Percentiles rank a stretch among this genome's conserved stretches.
Evolutionary conservation across 2,888 invertebrate genomes (phyloP).

Genomic region (Eucriotettix oculatus): DNA sequence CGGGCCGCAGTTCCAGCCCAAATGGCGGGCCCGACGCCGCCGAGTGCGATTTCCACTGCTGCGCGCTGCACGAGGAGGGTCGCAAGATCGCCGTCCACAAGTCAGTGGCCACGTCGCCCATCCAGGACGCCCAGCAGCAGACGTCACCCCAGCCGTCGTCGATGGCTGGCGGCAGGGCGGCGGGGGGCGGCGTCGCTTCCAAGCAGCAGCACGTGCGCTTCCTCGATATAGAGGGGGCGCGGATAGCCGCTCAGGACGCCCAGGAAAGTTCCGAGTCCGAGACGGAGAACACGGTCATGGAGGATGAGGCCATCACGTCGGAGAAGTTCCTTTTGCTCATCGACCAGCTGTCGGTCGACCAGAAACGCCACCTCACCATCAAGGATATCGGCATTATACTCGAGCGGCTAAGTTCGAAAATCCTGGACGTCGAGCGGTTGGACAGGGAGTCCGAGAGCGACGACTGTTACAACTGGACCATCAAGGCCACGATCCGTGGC

Average conservation of each 20-base stretch:
- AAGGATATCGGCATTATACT: conserved; percentile 91
- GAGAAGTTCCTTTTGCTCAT: conserved; percentile 85
- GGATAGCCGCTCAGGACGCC: conserved; percentile 20
- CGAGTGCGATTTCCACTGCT: conserved; percentile 92
- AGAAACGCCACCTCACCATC: conserved; percentile 80
- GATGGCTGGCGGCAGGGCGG: conserved; percentile 18
- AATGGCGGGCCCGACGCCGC: conserved; percentile 34
- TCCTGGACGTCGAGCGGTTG: conserved; percentile 80
- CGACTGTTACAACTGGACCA: conserved; percentile 93
- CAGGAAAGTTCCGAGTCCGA: conserved; percentile 68
- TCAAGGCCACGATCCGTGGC: conserved; percentile 85
- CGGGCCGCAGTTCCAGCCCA: conserved; percentile 40
- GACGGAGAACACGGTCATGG: conserved; percentile 83
- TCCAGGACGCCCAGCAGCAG: conserved; percentile 55
- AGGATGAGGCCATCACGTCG: conserved; percentile 76
- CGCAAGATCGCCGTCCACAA: conserved; percentile 82
- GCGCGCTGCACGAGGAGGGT: conserved; percentile 85
- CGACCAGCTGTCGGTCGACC: conserved; percentile 83
- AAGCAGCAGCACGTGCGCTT: conserved; percentile 47
- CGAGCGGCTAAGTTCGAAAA: conserved; percentile 81
- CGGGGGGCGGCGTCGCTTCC: conserved; percentile 10
- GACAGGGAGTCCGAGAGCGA: conserved; percentile 85
- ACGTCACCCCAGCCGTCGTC: conserved; percentile 22
- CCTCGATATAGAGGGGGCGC: conserved; percentile 51
- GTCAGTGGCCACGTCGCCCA: conserved; percentile 83